A percentile compares a stretch with the other conserved stretches of the same genome.
phyloP scores from a whole-genome alignment of 2,113 vertebrate genomes.

The Orcinus orca region DNA sequence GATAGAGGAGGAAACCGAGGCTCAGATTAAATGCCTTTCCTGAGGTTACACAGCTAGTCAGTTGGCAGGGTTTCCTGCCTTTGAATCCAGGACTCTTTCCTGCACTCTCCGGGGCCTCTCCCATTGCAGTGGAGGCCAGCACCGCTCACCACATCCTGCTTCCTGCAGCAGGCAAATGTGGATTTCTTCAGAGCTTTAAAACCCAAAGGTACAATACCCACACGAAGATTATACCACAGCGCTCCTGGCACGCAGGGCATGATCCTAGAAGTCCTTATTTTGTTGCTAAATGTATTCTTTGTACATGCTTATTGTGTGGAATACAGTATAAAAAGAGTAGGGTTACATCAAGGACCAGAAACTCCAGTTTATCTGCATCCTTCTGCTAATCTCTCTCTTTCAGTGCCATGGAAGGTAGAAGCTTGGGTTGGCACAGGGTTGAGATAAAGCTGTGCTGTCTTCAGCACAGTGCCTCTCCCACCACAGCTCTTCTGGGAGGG shows the following conservation, averaged over 20 bases:
- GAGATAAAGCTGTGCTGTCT: not conserved
- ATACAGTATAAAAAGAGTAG: not conserved
- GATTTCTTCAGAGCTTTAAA: constrained; percentile 30
- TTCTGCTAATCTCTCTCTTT: not conserved
- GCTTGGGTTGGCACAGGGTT: not conserved
- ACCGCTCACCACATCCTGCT: constrained; percentile 19
- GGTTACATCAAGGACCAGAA: not conserved
- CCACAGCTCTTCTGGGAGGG: not conserved
- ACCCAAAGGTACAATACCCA: not conserved
- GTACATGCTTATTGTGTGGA: not conserved
- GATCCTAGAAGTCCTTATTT: constrained; percentile 5
- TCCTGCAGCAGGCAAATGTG: not conserved
- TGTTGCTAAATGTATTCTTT: constrained; percentile 30
- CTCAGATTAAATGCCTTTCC: not conserved
- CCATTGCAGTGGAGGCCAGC: not conserved
- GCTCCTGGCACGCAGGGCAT: not conserved
- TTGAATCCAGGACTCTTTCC: not conserved
- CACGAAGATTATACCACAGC: not conserved
- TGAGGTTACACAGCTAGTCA: not conserved
- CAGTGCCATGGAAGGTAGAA: not conserved
- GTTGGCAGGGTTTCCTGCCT: not conserved
- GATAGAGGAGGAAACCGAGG: not conserved
- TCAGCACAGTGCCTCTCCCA: not conserved
- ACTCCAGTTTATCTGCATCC: not conserved
- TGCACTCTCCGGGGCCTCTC: not conserved